A percentile compares a stretch with the other conserved stretches of the same genome.
These are phyloP conservation scores for Mirounga angustirostris DNA, from an alignment of 2,113 vertebrate genomes.

Conservation along the genomic window DNA sequence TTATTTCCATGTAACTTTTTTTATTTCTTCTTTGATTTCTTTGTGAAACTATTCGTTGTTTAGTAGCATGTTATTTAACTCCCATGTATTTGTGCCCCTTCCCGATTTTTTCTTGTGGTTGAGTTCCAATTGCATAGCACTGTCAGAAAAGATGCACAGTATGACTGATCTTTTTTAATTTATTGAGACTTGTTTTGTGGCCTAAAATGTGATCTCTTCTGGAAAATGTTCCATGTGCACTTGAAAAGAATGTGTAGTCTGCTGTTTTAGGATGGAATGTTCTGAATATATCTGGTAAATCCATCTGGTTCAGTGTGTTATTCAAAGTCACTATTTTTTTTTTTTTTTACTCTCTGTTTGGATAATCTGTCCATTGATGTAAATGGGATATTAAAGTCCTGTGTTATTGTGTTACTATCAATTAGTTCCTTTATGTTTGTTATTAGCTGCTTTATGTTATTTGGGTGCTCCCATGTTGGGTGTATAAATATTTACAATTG, in stretches of 20 bases:
- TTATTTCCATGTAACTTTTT: neutral
- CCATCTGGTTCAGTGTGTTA: neutral
- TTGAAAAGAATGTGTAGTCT: neutral
- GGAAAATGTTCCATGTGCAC: neutral
- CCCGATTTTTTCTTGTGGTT: neutral
- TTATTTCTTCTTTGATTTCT: neutral
- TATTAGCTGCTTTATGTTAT: neutral
- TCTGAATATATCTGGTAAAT: neutral
- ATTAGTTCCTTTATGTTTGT: neutral
- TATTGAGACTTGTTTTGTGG: neutral
- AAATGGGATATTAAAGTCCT: neutral
- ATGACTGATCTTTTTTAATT: neutral
- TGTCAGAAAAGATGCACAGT: neutral
- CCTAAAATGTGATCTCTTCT: neutral
- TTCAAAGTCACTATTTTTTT: neutral
- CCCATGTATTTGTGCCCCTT: neutral
- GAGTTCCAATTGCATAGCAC: neutral
- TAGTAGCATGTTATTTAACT: neutral
- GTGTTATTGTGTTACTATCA: neutral
- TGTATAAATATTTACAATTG: neutral
- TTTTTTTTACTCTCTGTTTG: neutral
- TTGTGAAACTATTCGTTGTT: neutral
- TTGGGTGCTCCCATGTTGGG: neutral
- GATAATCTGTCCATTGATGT: neutral
- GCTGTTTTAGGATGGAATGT: neutral